These are phyloP conservation scores for Mustelus asterias DNA, from an alignment of 2,113 vertebrate genomes.

Conservation along the genomic window DNA sequence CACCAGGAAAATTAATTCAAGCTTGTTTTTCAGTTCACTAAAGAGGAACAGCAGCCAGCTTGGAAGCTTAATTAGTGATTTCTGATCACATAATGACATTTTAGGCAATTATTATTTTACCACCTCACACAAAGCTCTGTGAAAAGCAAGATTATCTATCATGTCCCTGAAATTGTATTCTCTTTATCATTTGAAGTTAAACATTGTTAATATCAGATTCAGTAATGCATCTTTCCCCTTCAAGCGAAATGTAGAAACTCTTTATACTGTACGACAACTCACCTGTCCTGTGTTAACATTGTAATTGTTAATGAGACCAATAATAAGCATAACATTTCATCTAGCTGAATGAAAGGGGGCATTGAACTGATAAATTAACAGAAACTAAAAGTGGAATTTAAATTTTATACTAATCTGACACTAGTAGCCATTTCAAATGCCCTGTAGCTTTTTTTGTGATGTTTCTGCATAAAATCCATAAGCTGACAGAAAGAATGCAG, in stretches of 20 bases:
- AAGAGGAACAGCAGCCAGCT: background rate
- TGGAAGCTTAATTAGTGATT: background rate
- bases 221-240: background rate
- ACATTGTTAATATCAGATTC: constrained; percentile 21
- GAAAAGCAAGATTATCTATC: background rate
- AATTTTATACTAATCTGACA: background rate
- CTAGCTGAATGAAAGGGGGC: constrained; percentile 7
- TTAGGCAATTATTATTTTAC: constrained; percentile 12
- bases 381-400: background rate
- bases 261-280: constrained; percentile 7
- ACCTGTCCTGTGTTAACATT: constrained; percentile 26
- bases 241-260: background rate
- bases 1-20: background rate
- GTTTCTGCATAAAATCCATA: background rate
- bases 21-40: background rate
- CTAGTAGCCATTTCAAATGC: background rate
- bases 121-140: background rate
- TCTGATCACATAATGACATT: background rate
- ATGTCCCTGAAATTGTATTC: background rate
- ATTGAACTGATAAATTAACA: constrained; percentile 32
- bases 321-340: constrained; percentile 16
- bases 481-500: background rate
- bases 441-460: background rate
- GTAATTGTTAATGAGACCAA: constrained; percentile 11
- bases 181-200: constrained; percentile 23